Base-by-base conservation (phyloP, 2,113 vertebrate species). In the Fulica atra region DNA sequence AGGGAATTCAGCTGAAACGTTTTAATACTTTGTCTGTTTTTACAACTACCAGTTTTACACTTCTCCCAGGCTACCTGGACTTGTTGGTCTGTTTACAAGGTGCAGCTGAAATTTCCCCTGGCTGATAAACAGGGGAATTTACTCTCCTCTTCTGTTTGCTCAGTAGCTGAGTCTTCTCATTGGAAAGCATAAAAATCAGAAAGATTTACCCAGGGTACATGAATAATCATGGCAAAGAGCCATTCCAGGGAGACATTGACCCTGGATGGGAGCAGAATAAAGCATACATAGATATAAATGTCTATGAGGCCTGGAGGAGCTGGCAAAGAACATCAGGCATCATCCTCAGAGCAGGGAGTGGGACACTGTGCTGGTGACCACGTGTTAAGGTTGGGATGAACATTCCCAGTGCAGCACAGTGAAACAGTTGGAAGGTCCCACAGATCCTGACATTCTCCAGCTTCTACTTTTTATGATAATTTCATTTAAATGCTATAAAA, bases 351-450 rank as follows among this genome's bases (percentile, higher is more conserved):
- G 54, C 35, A 61, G 25, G 31, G 51, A 50, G 21, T 3, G 25
- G 42, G 68, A 38, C 2, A 1, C 31, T 33, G 8, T 36, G 31
- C 18, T 57, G 31, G 11, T 33, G 11, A 11, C 12, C 4, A 2
- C 0, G 4, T 10, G 24, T 35, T 24, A 9, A 33, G 20, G 21
- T 7, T 1, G 1, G 44, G 68, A 33, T n/a, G 51, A 77, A 21
- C 64, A 73, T 64, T 59, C 51, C 35, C 20, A 65, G 24, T 8
- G 54, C 24, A 53, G 35, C 29, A n/a, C 1, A 33, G 21, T 0
- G 0, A 69, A 89, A 31, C 2, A 7, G 5, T 2, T 70, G 76
- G 61, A 79, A n/a, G 16, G 59, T 57, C 35, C 35, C 28, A 29
- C 21, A 54, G 42, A 60, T 63, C 28, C 53, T 57, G 81, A 63